Evolutionary conservation across 2,888 invertebrate species (phyloP), one percentile per base, ranked within the genome.

Genomic region (Pseudococcus jackbeardsleyi): DNA sequence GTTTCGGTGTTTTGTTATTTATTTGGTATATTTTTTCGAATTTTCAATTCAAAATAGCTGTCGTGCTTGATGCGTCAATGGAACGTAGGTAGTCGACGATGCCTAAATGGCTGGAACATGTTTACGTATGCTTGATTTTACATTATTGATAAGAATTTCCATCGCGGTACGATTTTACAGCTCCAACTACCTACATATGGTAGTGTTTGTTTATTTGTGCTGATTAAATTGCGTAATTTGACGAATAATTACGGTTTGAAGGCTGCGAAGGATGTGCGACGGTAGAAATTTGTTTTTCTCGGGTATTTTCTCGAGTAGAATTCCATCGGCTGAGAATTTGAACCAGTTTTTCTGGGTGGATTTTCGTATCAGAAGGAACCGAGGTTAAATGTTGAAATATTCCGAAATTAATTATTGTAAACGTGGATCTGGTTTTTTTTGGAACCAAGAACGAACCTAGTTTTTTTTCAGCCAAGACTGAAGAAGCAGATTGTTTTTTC

Each of bases 1-100:
- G 64, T 22, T 64, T 64, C 64, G 64, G 64, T 64, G 19, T 64
- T 64, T 64, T 64, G 15, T 64, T 64, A 22, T 64, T 64, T 64
- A 33, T 33, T 33, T 33, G 26, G 26, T 33, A 22, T 54, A 54
- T n/a, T n/a, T 54, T 54, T 54, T 54, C n/a, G 64, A 64, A 64
- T 22, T 64, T 9, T 22, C 8, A 64, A 22, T 64, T 64, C n/a
- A 17, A 54, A 54, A 54, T 54, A 64, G 11, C 9, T 64, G 22
- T 64, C 22, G 64, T 64, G 64, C 22, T 22, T 64, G 11, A 64
- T 64, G 22, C 64, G 22, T 64, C 22, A 22, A 59, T 7, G 59
- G n/a, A 59, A 59, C n/a, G n/a, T 59, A 50, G 15, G 59, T 12
- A 59, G 17, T 59, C 15, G 12, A 6, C 26, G n/a, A 59, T n/a